Conservation (phyloP, 2,113 vertebrate species). For the Archocentrus centrarchus region DNA sequence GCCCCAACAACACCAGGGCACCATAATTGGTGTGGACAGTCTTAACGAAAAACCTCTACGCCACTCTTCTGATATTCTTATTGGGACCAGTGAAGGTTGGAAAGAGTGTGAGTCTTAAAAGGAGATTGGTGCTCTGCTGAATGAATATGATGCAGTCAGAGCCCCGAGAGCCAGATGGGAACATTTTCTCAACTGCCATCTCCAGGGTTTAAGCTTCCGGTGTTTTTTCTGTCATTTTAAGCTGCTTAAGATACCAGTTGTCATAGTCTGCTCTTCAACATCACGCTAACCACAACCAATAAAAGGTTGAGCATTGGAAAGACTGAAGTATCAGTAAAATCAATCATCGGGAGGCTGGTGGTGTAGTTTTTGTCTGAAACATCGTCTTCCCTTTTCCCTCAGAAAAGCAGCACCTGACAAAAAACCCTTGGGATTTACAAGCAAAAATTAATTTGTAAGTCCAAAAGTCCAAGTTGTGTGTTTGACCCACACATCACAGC, state of each 20-base stretch:
- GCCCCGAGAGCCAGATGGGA: neutral
- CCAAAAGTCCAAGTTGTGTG: too few relatives aligned
- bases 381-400: too few relatives aligned
- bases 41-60: constrained; percentile 62
- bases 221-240: neutral
- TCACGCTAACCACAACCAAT: neutral
- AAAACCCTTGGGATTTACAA: too few relatives aligned
- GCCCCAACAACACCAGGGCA: neutral
- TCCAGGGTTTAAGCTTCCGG: neutral
- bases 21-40: constrained; percentile 60
- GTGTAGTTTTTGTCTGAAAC: too few relatives aligned
- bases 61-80: constrained; percentile 43
- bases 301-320: neutral
- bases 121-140: neutral
- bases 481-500: too few relatives aligned
- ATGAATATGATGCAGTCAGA: neutral
- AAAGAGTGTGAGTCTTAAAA: constrained; percentile 21
- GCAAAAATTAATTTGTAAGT: too few relatives aligned
- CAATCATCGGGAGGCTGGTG: too few relatives aligned
- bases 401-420: too few relatives aligned
- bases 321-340: neutral
- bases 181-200: too few relatives aligned
- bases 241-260: neutral
- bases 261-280: neutral
- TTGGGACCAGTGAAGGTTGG: constrained; percentile 39